A percentile compares a stretch with the other conserved stretches of the same genome.
Conservation (phyloP, 2,797 vertebrate genomes). For the Oryzias sinensis region DNA sequence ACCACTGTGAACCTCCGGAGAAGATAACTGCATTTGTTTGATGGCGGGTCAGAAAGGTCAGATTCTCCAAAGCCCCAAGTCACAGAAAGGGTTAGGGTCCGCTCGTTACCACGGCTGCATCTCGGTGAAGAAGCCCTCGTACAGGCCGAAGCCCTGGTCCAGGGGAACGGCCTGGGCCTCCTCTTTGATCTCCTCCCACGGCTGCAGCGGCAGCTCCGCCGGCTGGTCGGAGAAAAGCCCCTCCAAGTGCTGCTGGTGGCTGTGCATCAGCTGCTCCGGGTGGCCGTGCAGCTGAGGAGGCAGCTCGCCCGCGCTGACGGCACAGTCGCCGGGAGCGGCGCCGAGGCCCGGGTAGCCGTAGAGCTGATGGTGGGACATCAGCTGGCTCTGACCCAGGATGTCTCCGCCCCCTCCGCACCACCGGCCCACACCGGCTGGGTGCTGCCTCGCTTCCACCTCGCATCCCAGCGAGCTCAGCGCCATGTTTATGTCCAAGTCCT, state of each 20-base stretch:
- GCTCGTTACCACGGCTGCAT: slow-evolving; percentile 82
- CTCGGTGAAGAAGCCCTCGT: slow-evolving; percentile 82
- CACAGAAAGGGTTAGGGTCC: slow-evolving; percentile 63
- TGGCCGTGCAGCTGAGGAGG: slow-evolving; percentile 46
- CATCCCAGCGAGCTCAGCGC: slow-evolving; percentile 83
- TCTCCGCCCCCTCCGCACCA: slow-evolving; percentile 69
- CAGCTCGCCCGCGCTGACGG: slow-evolving; percentile 62
- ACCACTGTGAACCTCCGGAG: no score
- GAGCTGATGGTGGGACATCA: slow-evolving; percentile 63
- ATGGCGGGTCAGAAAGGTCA: no score
- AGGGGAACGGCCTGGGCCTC: slow-evolving; percentile 75
- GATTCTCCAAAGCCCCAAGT: slow-evolving; percentile 31
- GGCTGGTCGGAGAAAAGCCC: slow-evolving; percentile 78
- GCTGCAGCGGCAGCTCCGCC: slow-evolving; percentile 67
- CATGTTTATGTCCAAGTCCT: slow-evolving; percentile 85
- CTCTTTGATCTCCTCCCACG: slow-evolving; percentile 84
- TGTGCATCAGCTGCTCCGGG: slow-evolving; percentile 51
- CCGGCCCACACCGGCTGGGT: slow-evolving; percentile 54
- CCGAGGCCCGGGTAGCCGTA: slow-evolving; percentile 72
- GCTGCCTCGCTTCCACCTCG: slow-evolving; percentile 78
- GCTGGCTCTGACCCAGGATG: slow-evolving; percentile 48
- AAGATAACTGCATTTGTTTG: no score
- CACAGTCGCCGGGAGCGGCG: slow-evolving; percentile 58
- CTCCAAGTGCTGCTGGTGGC: slow-evolving; percentile 72
- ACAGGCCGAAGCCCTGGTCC: slow-evolving; percentile 79